Evolutionary conservation across 2,113 vertebrate species (phyloP), one percentile per base, ranked within the genome.

Genomic region (Probosciger aterrimus): DNA sequence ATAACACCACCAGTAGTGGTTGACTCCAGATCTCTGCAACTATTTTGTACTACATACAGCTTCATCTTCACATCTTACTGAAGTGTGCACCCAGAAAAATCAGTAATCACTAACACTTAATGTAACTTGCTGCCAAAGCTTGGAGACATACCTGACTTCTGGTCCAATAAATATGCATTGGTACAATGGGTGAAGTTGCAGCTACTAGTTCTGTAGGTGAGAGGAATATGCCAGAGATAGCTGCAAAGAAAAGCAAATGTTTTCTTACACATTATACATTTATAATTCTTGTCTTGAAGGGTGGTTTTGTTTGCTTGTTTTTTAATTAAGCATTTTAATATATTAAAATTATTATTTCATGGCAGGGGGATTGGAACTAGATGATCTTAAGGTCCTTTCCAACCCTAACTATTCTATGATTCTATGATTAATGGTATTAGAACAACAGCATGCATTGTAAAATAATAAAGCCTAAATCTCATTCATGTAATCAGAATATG

Each of bases 221-320:
- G 98, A 73, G 99, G 99, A 95, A 99, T 98, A 92, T 99, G 97
- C 99, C 99, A 99, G 80, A 99, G 86, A 86, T 97, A 98, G 69
- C 98, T 98, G 95, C 49, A 95, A 97, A 92, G 75, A 35, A 93
- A 93, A 97, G 88, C 20, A 96, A 47, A 78, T 8, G 6, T 80
- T 94, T 80, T 88, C 27, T 93, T 41, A 81, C 8, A 39, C 46
- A 46, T 16, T 50, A 46, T 18, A 80, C 6, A 80, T 9, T 8
- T 23, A 53, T 12, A 79, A 35, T 23, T n/a, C 27, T 52, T 79
- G 41, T 47, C 53, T 80, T 41, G 7, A 70, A 63, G 23, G 10
- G 39, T 37, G 23, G 5, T 35, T 62, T 62, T 25, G 10, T 62
- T 62, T 11, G 6, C 18, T 76, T 44, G 11, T 1, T 59, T 31